Conservation (phyloP, 2,797 vertebrate species). For the Peromyscus eremicus region DNA sequence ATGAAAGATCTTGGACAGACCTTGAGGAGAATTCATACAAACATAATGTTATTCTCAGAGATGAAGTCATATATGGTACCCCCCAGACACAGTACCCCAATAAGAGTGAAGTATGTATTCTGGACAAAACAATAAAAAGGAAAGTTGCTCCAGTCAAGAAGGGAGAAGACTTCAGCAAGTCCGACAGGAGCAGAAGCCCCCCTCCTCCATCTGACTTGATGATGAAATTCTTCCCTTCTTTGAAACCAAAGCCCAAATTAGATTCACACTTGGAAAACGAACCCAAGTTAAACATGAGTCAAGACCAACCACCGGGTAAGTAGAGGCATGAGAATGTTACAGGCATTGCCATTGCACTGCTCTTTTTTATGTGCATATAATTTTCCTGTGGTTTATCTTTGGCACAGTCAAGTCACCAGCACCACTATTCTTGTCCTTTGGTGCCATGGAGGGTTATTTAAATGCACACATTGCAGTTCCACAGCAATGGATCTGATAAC, state of each 20-base stretch:
- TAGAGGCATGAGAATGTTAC: conserved; percentile 31
- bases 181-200: conserved; percentile 77
- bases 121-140: conserved; percentile 89
- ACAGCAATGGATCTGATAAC: no score
- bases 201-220: conserved; percentile 93
- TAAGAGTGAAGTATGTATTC: conserved; percentile 71
- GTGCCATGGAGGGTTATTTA: not conserved
- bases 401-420: not conserved
- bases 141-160: conserved; percentile 91
- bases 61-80: conserved; percentile 64
- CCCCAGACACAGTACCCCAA: conserved; percentile 62
- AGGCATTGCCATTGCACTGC: not conserved
- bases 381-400: not conserved
- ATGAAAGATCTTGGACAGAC: conserved; percentile 96
- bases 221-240: conserved; percentile 93
- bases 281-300: conserved; percentile 73
- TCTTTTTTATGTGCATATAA: not conserved
- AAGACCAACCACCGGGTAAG: conserved; percentile 85
- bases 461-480: not conserved
- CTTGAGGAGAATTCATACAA: conserved; percentile 88
- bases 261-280: conserved; percentile 77
- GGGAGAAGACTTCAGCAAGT: conserved; percentile 80
- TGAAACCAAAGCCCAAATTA: conserved; percentile 91
- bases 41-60: conserved; percentile 74
- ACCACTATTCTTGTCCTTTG: not conserved